These are phyloP conservation scores for Tachina fera DNA, from an alignment of 2,888 invertebrate genomes.

Conservation along the genomic window DNA sequence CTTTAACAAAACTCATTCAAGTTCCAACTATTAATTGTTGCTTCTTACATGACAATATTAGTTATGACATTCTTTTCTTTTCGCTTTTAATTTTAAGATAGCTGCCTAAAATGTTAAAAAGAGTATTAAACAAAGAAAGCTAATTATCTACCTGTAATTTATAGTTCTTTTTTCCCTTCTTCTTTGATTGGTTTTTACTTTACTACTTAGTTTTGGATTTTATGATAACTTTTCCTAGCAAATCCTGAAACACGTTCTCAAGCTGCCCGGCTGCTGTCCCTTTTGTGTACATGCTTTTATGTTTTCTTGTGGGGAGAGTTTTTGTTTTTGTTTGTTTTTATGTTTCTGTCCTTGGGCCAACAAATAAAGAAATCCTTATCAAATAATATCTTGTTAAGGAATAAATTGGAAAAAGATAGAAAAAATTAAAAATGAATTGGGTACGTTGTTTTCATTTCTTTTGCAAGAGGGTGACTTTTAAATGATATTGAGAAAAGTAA, in stretches of 20 bases:
- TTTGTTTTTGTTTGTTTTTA: not conserved
- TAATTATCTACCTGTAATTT: constrained; percentile 33
- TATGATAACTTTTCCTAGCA: not conserved
- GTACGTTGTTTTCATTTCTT: not conserved
- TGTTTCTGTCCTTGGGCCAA: constrained; percentile 50
- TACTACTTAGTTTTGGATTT: not conserved
- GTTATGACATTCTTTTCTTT: not conserved
- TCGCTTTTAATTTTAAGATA: not conserved
- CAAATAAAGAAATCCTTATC: constrained; percentile 55
- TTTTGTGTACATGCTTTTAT: not conserved
- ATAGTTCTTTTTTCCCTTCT: not conserved
- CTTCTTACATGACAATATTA: not conserved
- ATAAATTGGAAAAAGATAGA: constrained; percentile 30
- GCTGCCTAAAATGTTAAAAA: not conserved
- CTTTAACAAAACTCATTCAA: too few relatives aligned
- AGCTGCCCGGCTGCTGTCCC: not conserved
- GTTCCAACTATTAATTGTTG: not conserved
- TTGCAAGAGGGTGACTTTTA: not conserved
- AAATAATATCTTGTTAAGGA: constrained; percentile 46
- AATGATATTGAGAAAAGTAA: not conserved
- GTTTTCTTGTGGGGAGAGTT: constrained; percentile 17
- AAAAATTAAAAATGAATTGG: not conserved
- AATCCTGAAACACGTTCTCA: constrained; percentile 30
- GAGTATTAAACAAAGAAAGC: not conserved
- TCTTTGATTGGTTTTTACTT: not conserved